A percentile compares a stretch with the other conserved stretches of the same genome.
phyloP scores from a whole-genome alignment of 2,113 vertebrate species.

The Hypomesus transpacificus region DNA sequence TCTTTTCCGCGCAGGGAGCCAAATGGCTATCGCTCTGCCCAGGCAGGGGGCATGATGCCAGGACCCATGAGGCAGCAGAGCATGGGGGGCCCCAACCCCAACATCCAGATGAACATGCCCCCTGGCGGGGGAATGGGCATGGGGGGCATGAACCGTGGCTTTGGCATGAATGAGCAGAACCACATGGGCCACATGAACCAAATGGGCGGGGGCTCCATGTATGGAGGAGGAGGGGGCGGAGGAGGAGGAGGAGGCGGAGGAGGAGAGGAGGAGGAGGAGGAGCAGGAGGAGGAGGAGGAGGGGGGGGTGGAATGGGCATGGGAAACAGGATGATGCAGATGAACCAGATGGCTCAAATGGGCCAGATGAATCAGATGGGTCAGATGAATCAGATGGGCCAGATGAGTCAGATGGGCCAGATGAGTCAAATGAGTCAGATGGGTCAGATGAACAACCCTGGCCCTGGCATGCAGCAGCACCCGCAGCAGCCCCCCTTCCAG shows the following conservation, averaged over 20 bases:
- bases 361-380: slow-evolving; percentile 52
- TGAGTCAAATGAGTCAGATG: slow-evolving; percentile 62
- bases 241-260: slow-evolving; percentile 50
- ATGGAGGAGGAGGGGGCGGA: slow-evolving; percentile 46
- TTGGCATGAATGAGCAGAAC: slow-evolving; percentile 67
- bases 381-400: slow-evolving; percentile 29
- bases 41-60: slow-evolving; percentile 74
- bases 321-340: slow-evolving; percentile 67
- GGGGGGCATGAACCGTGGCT: slow-evolving; percentile 68
- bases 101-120: slow-evolving; percentile 78
- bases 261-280: background rate
- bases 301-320: slow-evolving; percentile 35
- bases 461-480: slow-evolving; percentile 70
- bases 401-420: slow-evolving; percentile 53
- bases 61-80: slow-evolving; percentile 70
- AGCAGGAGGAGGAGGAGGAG: slow-evolving; percentile 32
- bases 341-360: slow-evolving; percentile 61
- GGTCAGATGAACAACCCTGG: slow-evolving; percentile 62
- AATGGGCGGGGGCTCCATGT: slow-evolving; percentile 63
- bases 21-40: slow-evolving; percentile 85
- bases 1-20: slow-evolving; percentile 78
- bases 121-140: slow-evolving; percentile 72
- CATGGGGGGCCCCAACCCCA: slow-evolving; percentile 75
- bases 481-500: slow-evolving; percentile 83
- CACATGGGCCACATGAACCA: slow-evolving; percentile 71